phyloP scores from a whole-genome alignment of 2,797 vertebrate genomes.

The Saxicola maurus region DNA sequence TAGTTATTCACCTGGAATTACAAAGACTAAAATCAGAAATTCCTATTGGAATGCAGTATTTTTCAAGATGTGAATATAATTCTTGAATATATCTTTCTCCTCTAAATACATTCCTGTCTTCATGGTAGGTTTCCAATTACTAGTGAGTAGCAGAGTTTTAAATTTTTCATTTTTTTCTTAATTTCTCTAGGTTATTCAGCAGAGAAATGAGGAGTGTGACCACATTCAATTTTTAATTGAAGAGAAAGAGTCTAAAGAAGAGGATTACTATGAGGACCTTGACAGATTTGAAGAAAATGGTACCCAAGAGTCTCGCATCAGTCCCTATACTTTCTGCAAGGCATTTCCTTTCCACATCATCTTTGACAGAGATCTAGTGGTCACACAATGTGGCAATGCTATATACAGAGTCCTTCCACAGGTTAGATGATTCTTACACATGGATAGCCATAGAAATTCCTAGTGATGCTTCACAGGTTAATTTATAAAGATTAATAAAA shows the following conservation, averaged over 20 bases:
- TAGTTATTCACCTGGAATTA: background rate
- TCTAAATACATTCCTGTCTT: background rate
- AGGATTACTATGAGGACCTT: slow-evolving; percentile 94
- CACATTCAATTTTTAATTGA: slow-evolving; percentile 98
- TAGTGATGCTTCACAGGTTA: background rate
- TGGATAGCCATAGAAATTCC: background rate
- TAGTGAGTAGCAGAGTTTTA: background rate
- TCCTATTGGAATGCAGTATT: background rate
- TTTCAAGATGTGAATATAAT: background rate
- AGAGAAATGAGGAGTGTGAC: slow-evolving; percentile 94
- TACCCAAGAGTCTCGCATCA: slow-evolving; percentile 97
- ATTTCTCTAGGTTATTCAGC: slow-evolving; percentile 88
- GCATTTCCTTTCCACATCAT: slow-evolving; percentile 99
- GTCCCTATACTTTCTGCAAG: slow-evolving; percentile 97
- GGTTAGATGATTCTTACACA: slow-evolving; percentile 68
- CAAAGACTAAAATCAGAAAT: background rate
- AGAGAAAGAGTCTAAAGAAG: slow-evolving; percentile 95
- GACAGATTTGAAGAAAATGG: slow-evolving; percentile 97
- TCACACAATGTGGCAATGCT: slow-evolving; percentile 96
- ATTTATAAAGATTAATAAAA: background rate
- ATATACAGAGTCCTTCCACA: slow-evolving; percentile 96
- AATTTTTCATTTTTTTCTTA: background rate
- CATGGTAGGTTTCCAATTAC: background rate
- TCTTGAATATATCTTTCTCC: background rate
- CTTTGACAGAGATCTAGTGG: slow-evolving; percentile 93